phyloP scores from a whole-genome alignment of 2,797 vertebrate genomes.

The Typhlichthys eigenmanni region DNA sequence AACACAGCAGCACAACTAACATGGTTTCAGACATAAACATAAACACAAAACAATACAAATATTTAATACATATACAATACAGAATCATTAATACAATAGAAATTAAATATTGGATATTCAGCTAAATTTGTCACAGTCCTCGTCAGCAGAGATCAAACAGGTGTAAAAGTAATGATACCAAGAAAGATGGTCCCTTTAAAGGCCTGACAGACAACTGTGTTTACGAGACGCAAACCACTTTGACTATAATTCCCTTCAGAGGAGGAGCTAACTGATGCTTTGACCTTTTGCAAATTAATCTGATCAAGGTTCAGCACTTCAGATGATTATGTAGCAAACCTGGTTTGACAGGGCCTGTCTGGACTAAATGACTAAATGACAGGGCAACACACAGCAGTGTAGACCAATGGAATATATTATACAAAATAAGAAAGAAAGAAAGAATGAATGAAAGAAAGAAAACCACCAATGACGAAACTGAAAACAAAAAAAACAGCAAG shows the following conservation, averaged over 20 bases:
- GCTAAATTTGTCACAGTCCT: too few relatives aligned
- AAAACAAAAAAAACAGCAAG: constrained; percentile 13
- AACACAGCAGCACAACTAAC: too few relatives aligned
- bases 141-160: too few relatives aligned
- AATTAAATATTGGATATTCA: too few relatives aligned
- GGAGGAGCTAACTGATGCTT: constrained; percentile 52
- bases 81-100: too few relatives aligned
- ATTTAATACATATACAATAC: too few relatives aligned
- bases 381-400: constrained; percentile 58
- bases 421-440: background rate
- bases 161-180: background rate
- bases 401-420: constrained; percentile 5
- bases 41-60: too few relatives aligned
- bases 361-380: constrained; percentile 74
- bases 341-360: constrained; percentile 78
- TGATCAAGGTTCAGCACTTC: constrained; percentile 80
- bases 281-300: constrained; percentile 80
- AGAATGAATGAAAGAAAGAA: background rate
- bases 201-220: constrained; percentile 53
- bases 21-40: too few relatives aligned
- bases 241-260: constrained; percentile 46
- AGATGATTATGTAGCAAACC: constrained; percentile 82
- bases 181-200: constrained; percentile 34
- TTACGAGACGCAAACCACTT: constrained; percentile 44
- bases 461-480: constrained; percentile 1